These are phyloP conservation scores for Eremobia ochroleuca DNA, from an alignment of 2,888 invertebrate genomes.

Conservation along the genomic window DNA sequence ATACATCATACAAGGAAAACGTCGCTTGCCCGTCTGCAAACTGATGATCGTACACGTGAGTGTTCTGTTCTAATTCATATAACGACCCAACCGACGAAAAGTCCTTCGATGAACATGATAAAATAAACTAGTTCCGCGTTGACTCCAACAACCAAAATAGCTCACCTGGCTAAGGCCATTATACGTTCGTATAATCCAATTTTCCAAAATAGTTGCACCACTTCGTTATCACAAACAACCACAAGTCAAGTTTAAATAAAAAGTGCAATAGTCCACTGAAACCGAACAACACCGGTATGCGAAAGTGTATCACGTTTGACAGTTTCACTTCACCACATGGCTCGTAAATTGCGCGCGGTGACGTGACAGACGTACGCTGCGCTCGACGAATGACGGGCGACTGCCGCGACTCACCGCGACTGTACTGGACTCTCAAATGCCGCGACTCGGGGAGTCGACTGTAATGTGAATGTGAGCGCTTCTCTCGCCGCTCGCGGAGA, in stretches of 20 bases:
- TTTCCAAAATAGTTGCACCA: constrained; percentile 87
- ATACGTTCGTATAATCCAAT: constrained; percentile 91
- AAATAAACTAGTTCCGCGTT: constrained; percentile 90
- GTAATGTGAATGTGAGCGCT: constrained; percentile 75
- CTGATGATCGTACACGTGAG: constrained; percentile 74
- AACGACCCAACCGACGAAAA: constrained; percentile 80
- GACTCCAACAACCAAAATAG: constrained; percentile 90
- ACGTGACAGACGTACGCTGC: constrained; percentile 81
- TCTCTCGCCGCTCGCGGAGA: constrained; percentile 71
- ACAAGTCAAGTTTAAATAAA: constrained; percentile 74
- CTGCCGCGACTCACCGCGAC: constrained; percentile 80
- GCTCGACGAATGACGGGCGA: constrained; percentile 86
- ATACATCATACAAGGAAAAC: constrained; percentile 64
- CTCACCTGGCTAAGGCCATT: constrained; percentile 91
- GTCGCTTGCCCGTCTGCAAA: constrained; percentile 57
- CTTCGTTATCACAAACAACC: constrained; percentile 86
- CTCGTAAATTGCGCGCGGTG: constrained; percentile 80
- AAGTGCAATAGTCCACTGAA: constrained; percentile 80
- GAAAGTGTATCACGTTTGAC: constrained; percentile 89
- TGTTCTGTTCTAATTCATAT: constrained; percentile 78
- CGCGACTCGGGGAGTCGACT: constrained; percentile 69
- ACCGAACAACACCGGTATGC: constrained; percentile 83
- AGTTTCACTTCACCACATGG: constrained; percentile 91
- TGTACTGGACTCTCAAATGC: constrained; percentile 66
- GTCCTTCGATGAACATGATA: constrained; percentile 87